Evolutionary conservation across 1,140 invertebrate genomes (phyloP).

Genomic region (Campodea augens): DNA sequence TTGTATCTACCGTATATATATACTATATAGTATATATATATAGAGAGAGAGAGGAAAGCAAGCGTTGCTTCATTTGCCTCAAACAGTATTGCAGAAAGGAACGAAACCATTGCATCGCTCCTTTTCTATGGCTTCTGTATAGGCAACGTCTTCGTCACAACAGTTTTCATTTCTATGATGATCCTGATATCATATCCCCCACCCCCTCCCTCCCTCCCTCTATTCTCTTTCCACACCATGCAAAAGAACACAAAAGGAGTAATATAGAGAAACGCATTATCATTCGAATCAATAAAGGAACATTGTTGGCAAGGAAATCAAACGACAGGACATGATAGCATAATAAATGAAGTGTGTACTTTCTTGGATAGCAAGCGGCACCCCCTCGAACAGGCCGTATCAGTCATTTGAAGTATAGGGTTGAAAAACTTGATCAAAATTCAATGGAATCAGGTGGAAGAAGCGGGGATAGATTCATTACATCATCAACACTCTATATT

Average conservation of each 20-base stretch:
- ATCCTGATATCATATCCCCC: neutral
- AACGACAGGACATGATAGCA: slow-evolving; percentile 31
- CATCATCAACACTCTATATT: neutral
- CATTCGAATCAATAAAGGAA: slow-evolving; percentile 10
- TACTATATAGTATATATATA: too few relatives aligned
- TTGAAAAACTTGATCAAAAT: neutral
- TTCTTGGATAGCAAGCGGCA: neutral
- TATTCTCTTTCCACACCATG: neutral
- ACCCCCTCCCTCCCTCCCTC: neutral
- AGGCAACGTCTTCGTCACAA: neutral
- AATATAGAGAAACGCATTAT: neutral
- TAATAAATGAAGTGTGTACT: slow-evolving; percentile 30
- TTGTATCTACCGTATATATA: too few relatives aligned
- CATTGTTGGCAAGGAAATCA: slow-evolving; percentile 32
- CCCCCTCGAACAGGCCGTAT: neutral
- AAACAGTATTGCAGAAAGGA: too few relatives aligned
- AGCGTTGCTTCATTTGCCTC: too few relatives aligned
- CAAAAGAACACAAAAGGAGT: neutral
- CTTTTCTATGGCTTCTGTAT: too few relatives aligned
- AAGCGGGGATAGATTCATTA: neutral
- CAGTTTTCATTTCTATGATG: neutral
- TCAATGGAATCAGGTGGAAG: neutral
- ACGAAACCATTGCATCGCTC: too few relatives aligned
- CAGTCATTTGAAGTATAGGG: neutral
- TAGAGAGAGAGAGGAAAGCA: too few relatives aligned